Evolutionary conservation across 2,113 vertebrate genomes (phyloP).

Genomic region (Eulemur macaco): DNA sequence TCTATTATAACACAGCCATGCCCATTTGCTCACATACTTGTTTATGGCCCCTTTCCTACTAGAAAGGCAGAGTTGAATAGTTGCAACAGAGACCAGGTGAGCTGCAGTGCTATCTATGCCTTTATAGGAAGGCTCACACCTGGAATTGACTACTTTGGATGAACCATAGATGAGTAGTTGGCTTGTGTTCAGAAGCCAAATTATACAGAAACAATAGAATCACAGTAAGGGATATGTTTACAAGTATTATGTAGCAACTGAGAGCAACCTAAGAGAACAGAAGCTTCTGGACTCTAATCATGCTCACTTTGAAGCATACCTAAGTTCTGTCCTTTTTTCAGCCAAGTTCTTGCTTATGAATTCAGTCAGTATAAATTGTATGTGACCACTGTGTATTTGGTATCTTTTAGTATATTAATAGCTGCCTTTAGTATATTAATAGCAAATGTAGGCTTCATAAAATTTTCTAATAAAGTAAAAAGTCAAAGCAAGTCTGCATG

Average conservation of each 20-base stretch:
- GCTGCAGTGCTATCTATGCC: background rate
- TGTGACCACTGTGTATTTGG: background rate
- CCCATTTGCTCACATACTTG: background rate
- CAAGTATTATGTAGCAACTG: background rate
- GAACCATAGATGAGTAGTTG: background rate
- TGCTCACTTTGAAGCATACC: background rate
- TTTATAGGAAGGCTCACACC: background rate
- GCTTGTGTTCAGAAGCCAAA: constrained; percentile 3
- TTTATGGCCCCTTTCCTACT: background rate
- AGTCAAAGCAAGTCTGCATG: background rate
- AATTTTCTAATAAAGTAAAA: constrained; percentile 1
- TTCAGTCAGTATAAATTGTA: background rate
- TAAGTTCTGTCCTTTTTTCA: background rate
- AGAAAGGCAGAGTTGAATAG: background rate
- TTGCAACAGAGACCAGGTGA: background rate
- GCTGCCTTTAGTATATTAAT: constrained; percentile 10
- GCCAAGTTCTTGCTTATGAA: background rate
- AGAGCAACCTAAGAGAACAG: background rate
- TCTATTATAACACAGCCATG: background rate
- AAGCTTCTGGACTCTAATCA: background rate
- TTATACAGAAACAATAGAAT: background rate
- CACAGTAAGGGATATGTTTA: background rate
- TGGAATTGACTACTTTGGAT: background rate
- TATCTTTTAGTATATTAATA: constrained; percentile 26
- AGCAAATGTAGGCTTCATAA: background rate